These are phyloP conservation scores for Punctoribates punctum DNA, from an alignment of 2,888 invertebrate genomes.

Conservation along the genomic window DNA sequence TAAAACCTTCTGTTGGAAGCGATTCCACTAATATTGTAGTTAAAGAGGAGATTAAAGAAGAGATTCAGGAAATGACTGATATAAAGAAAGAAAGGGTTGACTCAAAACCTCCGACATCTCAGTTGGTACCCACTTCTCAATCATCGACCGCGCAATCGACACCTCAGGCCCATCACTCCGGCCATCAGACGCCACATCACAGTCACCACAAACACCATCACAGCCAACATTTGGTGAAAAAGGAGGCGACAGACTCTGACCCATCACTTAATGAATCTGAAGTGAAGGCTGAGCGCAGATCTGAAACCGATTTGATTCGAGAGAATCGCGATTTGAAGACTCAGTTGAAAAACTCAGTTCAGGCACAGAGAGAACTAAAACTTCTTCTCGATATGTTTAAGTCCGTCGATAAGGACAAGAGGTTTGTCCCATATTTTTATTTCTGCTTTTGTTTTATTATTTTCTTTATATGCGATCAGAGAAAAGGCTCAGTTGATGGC, in stretches of 20 bases:
- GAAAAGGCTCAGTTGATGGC: slow-evolving; percentile 64
- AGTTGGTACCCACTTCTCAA: background rate
- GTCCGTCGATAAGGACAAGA: slow-evolving; percentile 81
- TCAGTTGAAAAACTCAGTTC: slow-evolving; percentile 89
- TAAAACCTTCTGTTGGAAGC: background rate
- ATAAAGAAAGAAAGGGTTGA: slow-evolving; percentile 23
- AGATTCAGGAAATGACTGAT: background rate
- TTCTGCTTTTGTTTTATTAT: background rate
- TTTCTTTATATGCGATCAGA: slow-evolving; percentile 15
- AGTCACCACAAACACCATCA: background rate
- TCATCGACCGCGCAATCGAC: background rate
- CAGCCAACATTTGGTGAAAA: slow-evolving; percentile 22
- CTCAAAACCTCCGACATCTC: background rate
- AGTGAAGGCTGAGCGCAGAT: slow-evolving; percentile 51
- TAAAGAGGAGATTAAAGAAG: slow-evolving; percentile 17
- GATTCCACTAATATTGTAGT: background rate
- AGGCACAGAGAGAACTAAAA: slow-evolving; percentile 92
- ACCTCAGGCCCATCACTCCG: background rate
- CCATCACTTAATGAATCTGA: background rate
- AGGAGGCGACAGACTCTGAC: background rate
- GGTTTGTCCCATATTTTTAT: slow-evolving; percentile 32
- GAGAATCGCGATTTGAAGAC: slow-evolving; percentile 79
- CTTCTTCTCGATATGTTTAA: slow-evolving; percentile 93
- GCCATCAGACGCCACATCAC: background rate
- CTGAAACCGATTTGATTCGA: slow-evolving; percentile 61